These are phyloP conservation scores for Rallus limicola DNA, from an alignment of 2,113 vertebrate species.

Conservation along the genomic window DNA sequence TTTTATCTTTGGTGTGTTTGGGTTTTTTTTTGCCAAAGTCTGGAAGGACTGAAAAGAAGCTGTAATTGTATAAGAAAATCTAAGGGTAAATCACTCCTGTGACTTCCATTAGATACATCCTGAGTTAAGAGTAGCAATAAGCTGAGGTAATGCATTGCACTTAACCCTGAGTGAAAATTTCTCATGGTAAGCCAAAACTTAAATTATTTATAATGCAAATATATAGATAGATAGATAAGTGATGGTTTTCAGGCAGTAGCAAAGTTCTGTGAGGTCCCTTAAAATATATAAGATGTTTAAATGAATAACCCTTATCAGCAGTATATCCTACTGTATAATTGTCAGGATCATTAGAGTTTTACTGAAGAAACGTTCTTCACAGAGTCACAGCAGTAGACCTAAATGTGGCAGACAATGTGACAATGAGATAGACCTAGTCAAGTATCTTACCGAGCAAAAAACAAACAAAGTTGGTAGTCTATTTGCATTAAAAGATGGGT, in stretches of 20 bases:
- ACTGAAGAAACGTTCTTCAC: neutral
- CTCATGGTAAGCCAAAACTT: neutral
- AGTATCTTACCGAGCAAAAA: neutral
- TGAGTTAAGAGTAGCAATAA: neutral
- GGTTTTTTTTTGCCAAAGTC: neutral
- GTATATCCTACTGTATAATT: neutral
- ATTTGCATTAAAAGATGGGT: neutral
- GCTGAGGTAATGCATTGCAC: neutral
- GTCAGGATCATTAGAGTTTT: neutral
- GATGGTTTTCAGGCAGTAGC: neutral
- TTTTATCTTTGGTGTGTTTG: neutral
- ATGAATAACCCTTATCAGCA: neutral
- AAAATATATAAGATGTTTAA: constrained; percentile 8
- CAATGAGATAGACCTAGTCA: neutral
- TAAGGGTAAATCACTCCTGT: neutral
- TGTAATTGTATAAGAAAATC: neutral
- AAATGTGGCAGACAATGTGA: neutral
- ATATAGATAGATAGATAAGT: neutral
- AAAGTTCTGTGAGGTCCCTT: neutral
- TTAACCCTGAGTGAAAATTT: neutral
- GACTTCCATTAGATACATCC: neutral
- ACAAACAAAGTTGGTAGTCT: neutral
- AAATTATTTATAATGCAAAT: neutral
- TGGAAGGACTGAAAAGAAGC: neutral
- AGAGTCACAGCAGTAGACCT: neutral